Evolutionary conservation across 2,888 invertebrate species (phyloP).

Genomic region (Dascillus cervinus): DNA sequence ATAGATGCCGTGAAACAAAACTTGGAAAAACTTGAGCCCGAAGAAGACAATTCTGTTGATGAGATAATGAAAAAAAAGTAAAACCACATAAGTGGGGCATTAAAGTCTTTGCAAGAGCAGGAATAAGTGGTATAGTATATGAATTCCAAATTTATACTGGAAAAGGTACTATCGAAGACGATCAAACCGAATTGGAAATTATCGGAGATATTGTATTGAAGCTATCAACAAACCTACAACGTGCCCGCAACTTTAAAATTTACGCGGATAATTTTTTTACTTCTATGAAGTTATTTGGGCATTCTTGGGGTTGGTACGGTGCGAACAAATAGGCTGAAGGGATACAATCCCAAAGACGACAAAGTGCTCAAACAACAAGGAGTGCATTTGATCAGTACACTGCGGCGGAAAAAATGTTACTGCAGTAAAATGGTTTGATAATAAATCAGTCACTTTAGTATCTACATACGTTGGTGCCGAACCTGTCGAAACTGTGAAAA

Average conservation of each 20-base stretch:
- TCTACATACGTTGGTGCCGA: conserved; percentile 13
- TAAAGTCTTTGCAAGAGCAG: conserved; percentile 24
- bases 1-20: conserved; percentile 13
- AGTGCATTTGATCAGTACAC: no score
- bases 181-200: conserved; percentile 12
- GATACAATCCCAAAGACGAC: conserved; percentile 5
- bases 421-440: conserved; percentile 17
- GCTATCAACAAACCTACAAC: neutral
- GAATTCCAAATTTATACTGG: conserved; percentile 26
- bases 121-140: conserved; percentile 22
- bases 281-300: conserved; percentile 5
- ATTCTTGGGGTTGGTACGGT: conserved; percentile 6
- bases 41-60: conserved; percentile 24
- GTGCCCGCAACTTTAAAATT: conserved; percentile 3
- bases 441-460: conserved; percentile 11
- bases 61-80: conserved; percentile 24
- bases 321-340: conserved; percentile 6
- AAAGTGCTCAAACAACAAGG: conserved; percentile 13
- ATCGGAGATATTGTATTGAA: conserved; percentile 18
- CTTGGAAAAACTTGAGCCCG: conserved; percentile 20
- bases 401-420: conserved; percentile 10
- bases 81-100: conserved; percentile 25
- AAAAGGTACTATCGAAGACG: conserved; percentile 14
- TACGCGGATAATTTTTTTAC: conserved; percentile 9
- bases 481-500: conserved; percentile 10